Percentiles rank a stretch among this genome's conserved stretches.
phyloP scores from a whole-genome alignment of 2,888 invertebrate species.

The Leuctra nigra region DNA sequence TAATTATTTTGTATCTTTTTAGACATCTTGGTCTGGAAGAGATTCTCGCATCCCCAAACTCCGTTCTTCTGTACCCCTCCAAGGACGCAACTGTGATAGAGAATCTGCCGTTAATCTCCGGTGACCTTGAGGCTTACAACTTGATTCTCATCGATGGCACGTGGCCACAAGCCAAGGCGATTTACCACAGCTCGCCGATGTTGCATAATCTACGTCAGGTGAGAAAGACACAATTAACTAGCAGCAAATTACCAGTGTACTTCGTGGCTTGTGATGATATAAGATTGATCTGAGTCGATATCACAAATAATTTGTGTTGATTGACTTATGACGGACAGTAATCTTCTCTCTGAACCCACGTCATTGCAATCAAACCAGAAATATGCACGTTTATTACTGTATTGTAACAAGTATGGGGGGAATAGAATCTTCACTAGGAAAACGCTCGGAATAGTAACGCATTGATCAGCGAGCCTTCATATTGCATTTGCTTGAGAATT shows the following conservation, averaged over 20 bases:
- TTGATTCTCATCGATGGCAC: slow-evolving; percentile 87
- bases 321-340: slow-evolving; percentile 18
- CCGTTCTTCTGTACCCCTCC: slow-evolving; percentile 76
- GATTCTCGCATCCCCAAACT: slow-evolving; percentile 58
- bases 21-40: slow-evolving; percentile 52
- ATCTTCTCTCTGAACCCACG: slow-evolving; percentile 23
- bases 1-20: too few relatives aligned
- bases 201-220: slow-evolving; percentile 67
- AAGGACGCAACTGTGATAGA: slow-evolving; percentile 63
- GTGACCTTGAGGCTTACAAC: slow-evolving; percentile 54
- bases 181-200: slow-evolving; percentile 55
- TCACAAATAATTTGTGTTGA: slow-evolving; percentile 22
- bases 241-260: neutral
- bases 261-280: slow-evolving; percentile 17
- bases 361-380: too few relatives aligned
- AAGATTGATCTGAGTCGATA: slow-evolving; percentile 14
- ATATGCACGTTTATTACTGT: too few relatives aligned
- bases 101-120: slow-evolving; percentile 39
- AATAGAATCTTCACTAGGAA: too few relatives aligned
- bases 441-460: too few relatives aligned
- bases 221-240: neutral
- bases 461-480: too few relatives aligned
- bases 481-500: too few relatives aligned
- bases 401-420: too few relatives aligned
- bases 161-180: slow-evolving; percentile 83